Evolutionary conservation across 2,113 vertebrate genomes (phyloP).

Genomic region (Cromileptes altivelis): DNA sequence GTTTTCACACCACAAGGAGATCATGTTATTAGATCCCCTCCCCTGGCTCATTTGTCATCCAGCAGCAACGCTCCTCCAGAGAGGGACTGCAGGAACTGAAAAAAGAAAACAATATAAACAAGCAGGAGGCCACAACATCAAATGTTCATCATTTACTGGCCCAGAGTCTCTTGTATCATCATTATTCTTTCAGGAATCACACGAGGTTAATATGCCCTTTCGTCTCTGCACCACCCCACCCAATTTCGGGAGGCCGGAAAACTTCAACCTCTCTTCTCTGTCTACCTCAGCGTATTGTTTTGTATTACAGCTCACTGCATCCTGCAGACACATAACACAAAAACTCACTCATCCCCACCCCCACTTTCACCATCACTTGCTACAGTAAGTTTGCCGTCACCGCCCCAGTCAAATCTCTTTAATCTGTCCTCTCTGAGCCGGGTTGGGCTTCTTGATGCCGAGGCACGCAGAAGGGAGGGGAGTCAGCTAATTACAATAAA

Average conservation of each 20-base stretch:
- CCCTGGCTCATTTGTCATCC: conserved; percentile 82
- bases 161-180: conserved; percentile 44
- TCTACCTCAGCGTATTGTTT: conserved; percentile 16
- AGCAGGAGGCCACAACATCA: conserved; percentile 65
- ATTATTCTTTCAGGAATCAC: conserved; percentile 52
- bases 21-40: conserved; percentile 82
- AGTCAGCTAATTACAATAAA: conserved; percentile 82
- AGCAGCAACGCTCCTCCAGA: conserved; percentile 68
- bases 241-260: conserved; percentile 40
- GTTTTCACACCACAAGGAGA: conserved; percentile 79
- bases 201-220: conserved; percentile 43
- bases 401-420: conserved; percentile 67
- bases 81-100: conserved; percentile 61
- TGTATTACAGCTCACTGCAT: conserved; percentile 22
- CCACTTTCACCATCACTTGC: conserved; percentile 38
- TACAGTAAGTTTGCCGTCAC: conserved; percentile 62
- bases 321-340: background rate
- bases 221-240: conserved; percentile 18
- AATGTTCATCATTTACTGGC: conserved; percentile 69
- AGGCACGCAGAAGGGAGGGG: conserved; percentile 43
- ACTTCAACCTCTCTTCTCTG: conserved; percentile 39
- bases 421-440: conserved; percentile 67
- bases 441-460: conserved; percentile 50
- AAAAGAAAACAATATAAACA: conserved; percentile 70
- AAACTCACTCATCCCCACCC: conserved; percentile 43